Evolutionary conservation across 2,797 vertebrate genomes (phyloP).

Genomic region (Sebastes jordani): DNA sequence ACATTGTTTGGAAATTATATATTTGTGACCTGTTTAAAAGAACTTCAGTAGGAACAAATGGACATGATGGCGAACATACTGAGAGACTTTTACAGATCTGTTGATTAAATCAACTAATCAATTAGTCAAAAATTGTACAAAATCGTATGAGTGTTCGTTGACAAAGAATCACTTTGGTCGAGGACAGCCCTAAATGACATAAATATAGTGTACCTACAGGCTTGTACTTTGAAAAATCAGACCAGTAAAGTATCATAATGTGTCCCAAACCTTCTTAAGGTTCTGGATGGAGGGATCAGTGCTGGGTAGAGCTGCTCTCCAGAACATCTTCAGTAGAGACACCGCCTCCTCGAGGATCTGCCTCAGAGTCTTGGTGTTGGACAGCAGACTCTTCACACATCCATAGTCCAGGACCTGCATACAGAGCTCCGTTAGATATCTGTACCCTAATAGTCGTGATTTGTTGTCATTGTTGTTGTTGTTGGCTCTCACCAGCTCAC

Average conservation of each 20-base stretch:
- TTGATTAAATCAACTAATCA: too few relatives aligned
- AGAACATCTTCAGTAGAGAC: slow-evolving; percentile 91
- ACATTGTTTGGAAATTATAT: background rate
- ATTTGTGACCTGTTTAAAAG: background rate
- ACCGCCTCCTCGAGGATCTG: slow-evolving; percentile 85
- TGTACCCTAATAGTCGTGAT: background rate
- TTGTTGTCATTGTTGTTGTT: background rate
- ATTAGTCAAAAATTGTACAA: too few relatives aligned
- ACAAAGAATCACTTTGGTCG: too few relatives aligned
- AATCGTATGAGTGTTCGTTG: too few relatives aligned
- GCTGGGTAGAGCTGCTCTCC: slow-evolving; percentile 85
- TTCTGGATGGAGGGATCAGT: slow-evolving; percentile 62
- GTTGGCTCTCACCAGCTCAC: slow-evolving; percentile 75
- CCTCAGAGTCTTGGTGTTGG: slow-evolving; percentile 84
- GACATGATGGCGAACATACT: background rate
- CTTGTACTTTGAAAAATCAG: background rate
- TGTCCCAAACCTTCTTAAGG: slow-evolving; percentile 76
- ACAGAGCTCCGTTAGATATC: slow-evolving; percentile 11
- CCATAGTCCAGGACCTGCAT: slow-evolving; percentile 78
- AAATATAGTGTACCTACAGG: background rate
- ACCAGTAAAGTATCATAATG: background rate
- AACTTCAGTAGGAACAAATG: background rate
- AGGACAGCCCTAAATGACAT: background rate
- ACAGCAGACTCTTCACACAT: slow-evolving; percentile 78
- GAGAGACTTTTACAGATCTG: background rate